phyloP scores from a whole-genome alignment of 92 coral and sea anemone genomes.

The Meandrina meandrites region DNA sequence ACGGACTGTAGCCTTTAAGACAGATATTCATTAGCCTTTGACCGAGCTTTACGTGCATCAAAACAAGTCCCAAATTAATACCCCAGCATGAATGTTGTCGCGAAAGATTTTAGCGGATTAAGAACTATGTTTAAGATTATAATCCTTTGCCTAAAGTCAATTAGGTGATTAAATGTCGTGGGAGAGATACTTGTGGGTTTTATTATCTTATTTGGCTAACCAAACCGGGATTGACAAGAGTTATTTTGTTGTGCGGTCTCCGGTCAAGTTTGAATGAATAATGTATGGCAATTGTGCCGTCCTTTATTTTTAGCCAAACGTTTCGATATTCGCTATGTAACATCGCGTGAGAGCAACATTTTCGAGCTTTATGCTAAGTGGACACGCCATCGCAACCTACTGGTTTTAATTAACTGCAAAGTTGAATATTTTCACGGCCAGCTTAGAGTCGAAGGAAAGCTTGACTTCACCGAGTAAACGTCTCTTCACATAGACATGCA shows the following conservation, averaged over 20 bases:
- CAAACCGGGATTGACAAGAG: conserved; percentile 23
- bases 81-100: conserved; percentile 16
- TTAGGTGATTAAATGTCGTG: conserved; percentile 7
- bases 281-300: not conserved
- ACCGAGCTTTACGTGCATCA: not conserved
- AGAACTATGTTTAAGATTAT: not conserved
- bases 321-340: not conserved
- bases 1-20: not conserved
- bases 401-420: not conserved
- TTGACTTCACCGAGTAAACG: not conserved
- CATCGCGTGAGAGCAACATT: conserved; percentile 36
- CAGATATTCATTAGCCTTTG: not conserved
- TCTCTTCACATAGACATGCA: not conserved
- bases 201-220: conserved; percentile 18
- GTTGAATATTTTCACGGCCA: not conserved
- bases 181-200: conserved; percentile 20
- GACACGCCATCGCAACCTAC: not conserved
- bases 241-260: conserved; percentile 8
- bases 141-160: conserved; percentile 33
- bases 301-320: conserved; percentile 11
- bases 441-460: not conserved
- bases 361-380: conserved; percentile 2
- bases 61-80: not conserved
- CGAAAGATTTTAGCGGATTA: conserved; percentile 6
- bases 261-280: not conserved